Base-by-base conservation (phyloP, 2,888 invertebrate genomes). In the Melinaea menophilus region DNA sequence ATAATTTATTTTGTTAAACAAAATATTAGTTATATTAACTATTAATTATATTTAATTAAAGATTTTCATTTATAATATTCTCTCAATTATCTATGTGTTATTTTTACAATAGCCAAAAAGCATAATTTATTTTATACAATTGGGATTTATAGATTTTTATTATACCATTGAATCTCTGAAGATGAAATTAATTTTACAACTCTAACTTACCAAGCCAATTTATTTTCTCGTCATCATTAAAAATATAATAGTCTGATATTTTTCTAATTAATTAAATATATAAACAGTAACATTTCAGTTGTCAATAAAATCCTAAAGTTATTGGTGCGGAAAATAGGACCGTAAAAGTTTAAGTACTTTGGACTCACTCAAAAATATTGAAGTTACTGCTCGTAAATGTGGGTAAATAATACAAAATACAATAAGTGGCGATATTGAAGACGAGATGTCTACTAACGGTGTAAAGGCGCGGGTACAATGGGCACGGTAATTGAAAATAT, bases 321-420 rank as follows among this genome's bases (percentile, higher is more conserved):
- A 86, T 82, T 79, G 84, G 79, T 76, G 84, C 82, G 83, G 88
- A 90, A 88, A 88, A 86, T 76, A 82, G 75, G 74, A 71, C 75
- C 79, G 81, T 90, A 90, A 89, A 90, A 88, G 71, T 87, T 88
- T 86, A 86, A 90, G 88, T 87, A 86, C 86, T 88, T 86, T 80
- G 85, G 85, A 88, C 85, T 85, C 81, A 81, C 84, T 88, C 82
- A 85, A 88, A 88, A 90, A 87, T 89, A 89, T 86, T 84, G 83
- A 80, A 74, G 83, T 84, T 81, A 80, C 79, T 71, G 78, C 70
- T 88, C 88, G 85, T 90, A 90, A 90, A 88, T 82, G 84, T 82
- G 80, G 85, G 88, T 88, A 89, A 89, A 89, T 89, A 90, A 88
- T 89, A 90, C 90, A 89, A 89, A 89, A 90, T 89, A 90, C 89